Evolutionary conservation across 2,797 vertebrate species (phyloP).

Genomic region (Falco biarmicus): DNA sequence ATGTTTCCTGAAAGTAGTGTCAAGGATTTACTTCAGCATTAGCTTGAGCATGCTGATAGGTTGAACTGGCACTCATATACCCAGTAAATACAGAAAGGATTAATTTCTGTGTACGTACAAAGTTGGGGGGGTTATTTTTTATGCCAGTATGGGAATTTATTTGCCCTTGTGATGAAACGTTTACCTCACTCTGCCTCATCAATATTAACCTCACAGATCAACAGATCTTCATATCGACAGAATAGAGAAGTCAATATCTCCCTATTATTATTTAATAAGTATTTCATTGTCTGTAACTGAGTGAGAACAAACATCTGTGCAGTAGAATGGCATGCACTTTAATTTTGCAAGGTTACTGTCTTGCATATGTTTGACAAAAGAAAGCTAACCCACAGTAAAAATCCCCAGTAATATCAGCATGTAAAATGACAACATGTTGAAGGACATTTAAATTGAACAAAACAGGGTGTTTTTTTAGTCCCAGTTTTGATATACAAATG

Average conservation of each 20-base stretch:
- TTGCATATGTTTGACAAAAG: constrained; percentile 2
- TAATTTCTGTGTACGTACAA: not conserved
- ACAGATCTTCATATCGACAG: constrained; percentile 74
- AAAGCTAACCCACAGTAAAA: constrained; percentile 46
- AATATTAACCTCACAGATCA: constrained; percentile 68
- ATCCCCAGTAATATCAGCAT: constrained; percentile 34
- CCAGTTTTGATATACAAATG: constrained; percentile 74
- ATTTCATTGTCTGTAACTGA: constrained; percentile 69
- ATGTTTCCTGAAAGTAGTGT: not conserved
- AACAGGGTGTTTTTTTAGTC: constrained; percentile 47
- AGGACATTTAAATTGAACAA: constrained; percentile 73
- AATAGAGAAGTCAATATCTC: constrained; percentile 70
- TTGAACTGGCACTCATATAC: not conserved
- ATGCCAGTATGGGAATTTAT: constrained; percentile 12
- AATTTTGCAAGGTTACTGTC: constrained; percentile 49
- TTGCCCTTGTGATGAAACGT: constrained; percentile 37
- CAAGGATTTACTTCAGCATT: constrained; percentile 23
- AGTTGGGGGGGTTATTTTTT: not conserved
- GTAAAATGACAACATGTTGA: constrained; percentile 67
- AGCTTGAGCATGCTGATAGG: not conserved
- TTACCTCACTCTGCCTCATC: constrained; percentile 64
- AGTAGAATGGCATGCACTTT: constrained; percentile 31
- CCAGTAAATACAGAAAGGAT: constrained; percentile 29
- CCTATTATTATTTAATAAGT: constrained; percentile 79
- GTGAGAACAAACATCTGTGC: constrained; percentile 68